These are phyloP conservation scores for Xestia c-nigrum DNA, from an alignment of 2,888 invertebrate genomes.

Conservation along the genomic window DNA sequence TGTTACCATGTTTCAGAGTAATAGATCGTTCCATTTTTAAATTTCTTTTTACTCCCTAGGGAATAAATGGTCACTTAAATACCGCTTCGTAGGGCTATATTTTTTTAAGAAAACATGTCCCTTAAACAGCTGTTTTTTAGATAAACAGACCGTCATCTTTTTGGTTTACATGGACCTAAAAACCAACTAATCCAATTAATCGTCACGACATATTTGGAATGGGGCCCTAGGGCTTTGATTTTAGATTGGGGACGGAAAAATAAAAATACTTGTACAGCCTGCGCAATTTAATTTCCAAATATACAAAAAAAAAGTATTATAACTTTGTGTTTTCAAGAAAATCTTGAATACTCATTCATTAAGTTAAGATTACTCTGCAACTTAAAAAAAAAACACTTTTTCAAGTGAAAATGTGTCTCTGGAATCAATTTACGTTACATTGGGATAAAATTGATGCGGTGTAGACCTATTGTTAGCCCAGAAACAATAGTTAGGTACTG, in stretches of 20 bases:
- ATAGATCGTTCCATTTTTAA: no score
- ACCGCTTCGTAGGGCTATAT: no score
- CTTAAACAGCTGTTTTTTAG: no score
- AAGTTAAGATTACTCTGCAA: background rate
- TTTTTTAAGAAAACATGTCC: no score
- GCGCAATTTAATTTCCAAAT: background rate
- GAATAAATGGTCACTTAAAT: no score
- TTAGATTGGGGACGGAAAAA: background rate
- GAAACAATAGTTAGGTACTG: background rate
- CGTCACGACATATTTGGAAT: no score
- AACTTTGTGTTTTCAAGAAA: background rate
- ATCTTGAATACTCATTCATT: background rate
- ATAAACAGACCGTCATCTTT: no score
- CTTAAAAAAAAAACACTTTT: background rate
- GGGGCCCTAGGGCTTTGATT: no score
- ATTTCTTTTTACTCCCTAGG: no score
- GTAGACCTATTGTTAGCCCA: background rate
- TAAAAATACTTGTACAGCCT: background rate
- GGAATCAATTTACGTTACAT: background rate
- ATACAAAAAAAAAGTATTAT: background rate
- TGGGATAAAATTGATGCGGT: background rate
- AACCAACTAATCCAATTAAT: no score
- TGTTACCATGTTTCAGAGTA: no score
- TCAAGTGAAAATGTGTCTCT: background rate
- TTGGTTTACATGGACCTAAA: no score